Conservation (phyloP, 2,888 invertebrate genomes). For the Metacarcinus magister region DNA sequence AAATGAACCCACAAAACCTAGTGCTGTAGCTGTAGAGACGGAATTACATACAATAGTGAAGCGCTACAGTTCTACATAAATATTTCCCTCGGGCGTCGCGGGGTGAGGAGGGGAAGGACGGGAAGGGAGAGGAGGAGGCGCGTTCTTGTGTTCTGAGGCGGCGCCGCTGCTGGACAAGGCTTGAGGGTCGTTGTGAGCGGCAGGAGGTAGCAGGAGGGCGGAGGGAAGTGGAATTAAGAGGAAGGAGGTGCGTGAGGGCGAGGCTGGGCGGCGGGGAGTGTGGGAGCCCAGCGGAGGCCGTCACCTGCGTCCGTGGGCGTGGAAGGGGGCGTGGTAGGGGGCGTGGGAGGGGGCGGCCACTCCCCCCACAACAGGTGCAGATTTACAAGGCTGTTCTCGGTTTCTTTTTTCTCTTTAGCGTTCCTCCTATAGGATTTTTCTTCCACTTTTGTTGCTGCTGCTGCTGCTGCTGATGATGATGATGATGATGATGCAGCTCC, state of each 20-base stretch:
- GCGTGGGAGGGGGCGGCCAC: not conserved
- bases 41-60: not conserved
- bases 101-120: too few species aligned
- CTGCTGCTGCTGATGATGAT: too few species aligned
- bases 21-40: not conserved
- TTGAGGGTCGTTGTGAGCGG: not conserved
- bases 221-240: slow-evolving; percentile 12
- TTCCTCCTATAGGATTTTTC: not conserved
- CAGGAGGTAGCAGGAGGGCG: not conserved
- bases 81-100: not conserved
- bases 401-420: not conserved
- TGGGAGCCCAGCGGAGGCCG: not conserved
- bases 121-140: not conserved
- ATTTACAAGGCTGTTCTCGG: not conserved
- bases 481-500: too few species aligned
- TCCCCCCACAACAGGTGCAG: slow-evolving; percentile 7
- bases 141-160: not conserved
- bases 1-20: not conserved
- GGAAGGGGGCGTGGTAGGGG: not conserved
- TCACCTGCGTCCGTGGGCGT: slow-evolving; percentile 13
- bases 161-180: not conserved
- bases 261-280: not conserved
- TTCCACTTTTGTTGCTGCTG: not conserved
- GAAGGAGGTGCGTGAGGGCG: not conserved
- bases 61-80: not conserved